phyloP scores from a whole-genome alignment of 2,888 invertebrate species.

The Stegana nigrithorax region DNA sequence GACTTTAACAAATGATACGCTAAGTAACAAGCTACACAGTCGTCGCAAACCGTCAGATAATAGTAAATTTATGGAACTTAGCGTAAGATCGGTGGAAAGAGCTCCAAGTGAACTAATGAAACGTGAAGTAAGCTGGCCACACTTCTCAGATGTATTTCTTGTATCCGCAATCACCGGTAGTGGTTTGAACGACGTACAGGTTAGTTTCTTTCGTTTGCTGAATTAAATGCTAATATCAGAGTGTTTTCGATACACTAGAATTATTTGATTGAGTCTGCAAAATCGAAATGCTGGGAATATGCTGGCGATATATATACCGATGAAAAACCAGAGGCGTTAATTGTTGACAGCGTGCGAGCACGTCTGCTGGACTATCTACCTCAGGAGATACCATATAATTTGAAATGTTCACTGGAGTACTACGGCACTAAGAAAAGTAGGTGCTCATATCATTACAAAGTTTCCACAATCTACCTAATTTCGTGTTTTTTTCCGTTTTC shows the following conservation, averaged over 20 bases:
- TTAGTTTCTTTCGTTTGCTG: slow-evolving; percentile 65
- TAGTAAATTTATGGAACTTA: not conserved
- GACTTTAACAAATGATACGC: slow-evolving; percentile 75
- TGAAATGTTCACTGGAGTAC: slow-evolving; percentile 77
- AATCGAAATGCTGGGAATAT: slow-evolving; percentile 77
- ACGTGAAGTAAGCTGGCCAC: slow-evolving; percentile 73
- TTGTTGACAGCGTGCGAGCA: slow-evolving; percentile 82
- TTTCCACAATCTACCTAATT: not conserved
- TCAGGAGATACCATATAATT: slow-evolving; percentile 87
- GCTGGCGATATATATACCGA: slow-evolving; percentile 78
- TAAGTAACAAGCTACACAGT: slow-evolving; percentile 55
- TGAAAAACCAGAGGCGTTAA: slow-evolving; percentile 77
- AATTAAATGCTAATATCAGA: not conserved
- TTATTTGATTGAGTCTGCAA: slow-evolving; percentile 69
- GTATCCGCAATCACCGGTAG: slow-evolving; percentile 86
- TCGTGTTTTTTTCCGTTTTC: slow-evolving; percentile 39
- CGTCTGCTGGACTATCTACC: slow-evolving; percentile 85
- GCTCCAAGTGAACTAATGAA: slow-evolving; percentile 24
- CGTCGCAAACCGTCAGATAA: not conserved
- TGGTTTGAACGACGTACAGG: slow-evolving; percentile 80
- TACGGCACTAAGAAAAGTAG: slow-evolving; percentile 74
- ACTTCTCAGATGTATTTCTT: slow-evolving; percentile 90
- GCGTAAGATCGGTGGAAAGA: too few relatives aligned
- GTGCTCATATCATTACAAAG: too few relatives aligned
- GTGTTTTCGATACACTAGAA: slow-evolving; percentile 32